Conservation (phyloP, 2,797 vertebrate species). For the Tragopan temminckii region DNA sequence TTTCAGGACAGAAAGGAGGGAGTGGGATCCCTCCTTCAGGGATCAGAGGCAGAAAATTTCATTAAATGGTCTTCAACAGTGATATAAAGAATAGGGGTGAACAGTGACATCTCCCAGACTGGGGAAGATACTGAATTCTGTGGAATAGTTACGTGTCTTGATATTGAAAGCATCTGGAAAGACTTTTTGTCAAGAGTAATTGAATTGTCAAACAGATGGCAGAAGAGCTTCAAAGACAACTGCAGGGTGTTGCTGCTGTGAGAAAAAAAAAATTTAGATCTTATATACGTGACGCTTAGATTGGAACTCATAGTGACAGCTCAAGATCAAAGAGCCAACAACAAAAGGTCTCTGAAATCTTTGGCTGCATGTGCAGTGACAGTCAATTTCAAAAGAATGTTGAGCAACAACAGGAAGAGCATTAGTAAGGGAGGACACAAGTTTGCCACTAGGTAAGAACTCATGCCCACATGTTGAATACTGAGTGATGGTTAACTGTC, state of each 20-base stretch:
- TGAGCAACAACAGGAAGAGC: not conserved
- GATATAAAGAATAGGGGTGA: not conserved
- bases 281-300: not conserved
- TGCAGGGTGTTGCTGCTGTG: not conserved
- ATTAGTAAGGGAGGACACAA: not conserved
- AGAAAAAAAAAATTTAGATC: not conserved
- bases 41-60: not conserved
- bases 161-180: not conserved
- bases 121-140: not conserved
- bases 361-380: not conserved
- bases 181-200: not conserved
- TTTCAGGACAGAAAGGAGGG: not conserved
- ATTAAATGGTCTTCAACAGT: not conserved
- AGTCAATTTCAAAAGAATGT: not conserved
- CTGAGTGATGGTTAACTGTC: not conserved
- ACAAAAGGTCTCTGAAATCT: not conserved
- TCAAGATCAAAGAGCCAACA: not conserved
- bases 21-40: not conserved
- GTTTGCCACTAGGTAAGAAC: not conserved
- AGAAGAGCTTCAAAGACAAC: not conserved
- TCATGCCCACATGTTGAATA: not conserved
- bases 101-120: not conserved
- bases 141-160: not conserved
- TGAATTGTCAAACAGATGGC: not conserved
- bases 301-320: not conserved